Conservation (phyloP, 2,888 invertebrate genomes). For the Adelognathus sp. region DNA sequence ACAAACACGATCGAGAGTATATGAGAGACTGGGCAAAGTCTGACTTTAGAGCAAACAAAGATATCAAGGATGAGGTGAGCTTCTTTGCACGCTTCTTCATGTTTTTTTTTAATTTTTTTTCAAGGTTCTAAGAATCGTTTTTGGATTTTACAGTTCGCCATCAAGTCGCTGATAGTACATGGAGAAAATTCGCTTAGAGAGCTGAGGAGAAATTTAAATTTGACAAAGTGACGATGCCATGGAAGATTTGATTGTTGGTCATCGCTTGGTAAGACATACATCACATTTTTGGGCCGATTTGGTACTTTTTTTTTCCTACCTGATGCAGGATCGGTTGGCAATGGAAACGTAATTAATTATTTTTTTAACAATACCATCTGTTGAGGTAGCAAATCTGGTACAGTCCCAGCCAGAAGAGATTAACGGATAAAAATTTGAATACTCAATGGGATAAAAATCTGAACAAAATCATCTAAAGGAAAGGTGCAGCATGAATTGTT, state of each 20-base stretch:
- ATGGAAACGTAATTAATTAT: too few relatives aligned
- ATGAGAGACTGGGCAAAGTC: constrained; percentile 88
- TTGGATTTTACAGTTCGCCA: constrained; percentile 80
- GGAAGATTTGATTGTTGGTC: constrained; percentile 55
- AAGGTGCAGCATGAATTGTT: too few relatives aligned
- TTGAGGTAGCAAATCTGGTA: too few relatives aligned
- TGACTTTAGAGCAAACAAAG: constrained; percentile 88
- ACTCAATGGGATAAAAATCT: too few relatives aligned
- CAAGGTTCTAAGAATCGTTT: constrained; percentile 8
- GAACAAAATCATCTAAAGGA: too few relatives aligned
- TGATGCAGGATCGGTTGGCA: too few relatives aligned
- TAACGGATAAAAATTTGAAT: too few relatives aligned
- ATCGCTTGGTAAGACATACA: background rate
- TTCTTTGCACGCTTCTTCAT: background rate
- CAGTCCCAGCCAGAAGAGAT: too few relatives aligned
- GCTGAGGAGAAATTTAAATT: constrained; percentile 85
- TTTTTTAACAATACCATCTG: too few relatives aligned
- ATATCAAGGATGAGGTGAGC: constrained; percentile 87
- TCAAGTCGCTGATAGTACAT: constrained; percentile 87
- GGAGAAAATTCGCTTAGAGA: constrained; percentile 88
- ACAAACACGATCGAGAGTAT: constrained; percentile 85
- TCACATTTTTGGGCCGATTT: too few relatives aligned
- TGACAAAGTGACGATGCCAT: constrained; percentile 81
- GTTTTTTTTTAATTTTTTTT: background rate
- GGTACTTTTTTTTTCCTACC: too few relatives aligned